Conservation (phyloP, 2,888 invertebrate species). For the Dynastes grantii region DNA sequence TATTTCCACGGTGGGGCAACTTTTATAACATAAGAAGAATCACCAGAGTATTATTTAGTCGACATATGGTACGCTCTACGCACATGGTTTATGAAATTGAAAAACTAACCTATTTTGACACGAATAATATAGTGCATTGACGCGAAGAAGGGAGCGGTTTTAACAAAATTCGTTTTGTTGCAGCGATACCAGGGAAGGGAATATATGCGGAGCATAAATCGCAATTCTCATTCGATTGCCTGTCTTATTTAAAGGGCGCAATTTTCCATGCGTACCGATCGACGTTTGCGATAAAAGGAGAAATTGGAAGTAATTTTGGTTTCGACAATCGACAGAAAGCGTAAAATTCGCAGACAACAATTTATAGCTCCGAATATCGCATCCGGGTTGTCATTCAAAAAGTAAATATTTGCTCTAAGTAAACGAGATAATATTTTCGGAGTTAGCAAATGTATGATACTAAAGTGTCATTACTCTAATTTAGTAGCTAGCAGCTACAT, state of each 20-base stretch:
- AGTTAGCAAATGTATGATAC: no score
- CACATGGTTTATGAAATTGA: constrained; percentile 33
- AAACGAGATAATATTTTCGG: no score
- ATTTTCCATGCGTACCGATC: constrained; percentile 33
- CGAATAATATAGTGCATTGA: constrained; percentile 24
- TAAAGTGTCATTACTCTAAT: background rate
- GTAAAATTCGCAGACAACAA: constrained; percentile 30
- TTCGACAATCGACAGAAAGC: constrained; percentile 32
- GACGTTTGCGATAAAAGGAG: constrained; percentile 32
- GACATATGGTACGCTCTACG: constrained; percentile 19
- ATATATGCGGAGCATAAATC: constrained; percentile 40
- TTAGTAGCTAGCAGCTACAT: no score
- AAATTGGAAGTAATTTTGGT: constrained; percentile 42
- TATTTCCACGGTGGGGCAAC: no score
- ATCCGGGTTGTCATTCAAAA: background rate
- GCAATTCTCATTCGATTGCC: constrained; percentile 45
- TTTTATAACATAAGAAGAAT: background rate
- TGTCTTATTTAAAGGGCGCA: constrained; percentile 44
- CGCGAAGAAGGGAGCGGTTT: constrained; percentile 28
- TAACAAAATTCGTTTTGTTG: constrained; percentile 35
- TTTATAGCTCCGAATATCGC: constrained; percentile 19
- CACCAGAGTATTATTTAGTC: constrained; percentile 14
- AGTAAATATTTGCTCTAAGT: constrained; percentile 23
- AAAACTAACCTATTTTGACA: constrained; percentile 38
- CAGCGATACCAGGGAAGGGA: constrained; percentile 9